Conservation (phyloP, 2,888 invertebrate species). For the Sacculina carcini region DNA sequence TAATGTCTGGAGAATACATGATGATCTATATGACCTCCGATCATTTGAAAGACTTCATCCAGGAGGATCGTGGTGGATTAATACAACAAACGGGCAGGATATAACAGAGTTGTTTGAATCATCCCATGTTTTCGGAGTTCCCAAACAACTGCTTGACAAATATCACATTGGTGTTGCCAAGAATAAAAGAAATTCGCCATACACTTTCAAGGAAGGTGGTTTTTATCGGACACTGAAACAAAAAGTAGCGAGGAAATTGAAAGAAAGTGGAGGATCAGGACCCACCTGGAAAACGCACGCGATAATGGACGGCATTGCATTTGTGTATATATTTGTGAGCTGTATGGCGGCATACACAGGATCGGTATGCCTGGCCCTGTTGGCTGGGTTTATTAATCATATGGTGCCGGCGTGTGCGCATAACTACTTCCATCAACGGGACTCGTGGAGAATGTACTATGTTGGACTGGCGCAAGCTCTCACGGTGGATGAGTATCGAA, state of each 20-base stretch:
- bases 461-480: constrained; percentile 40
- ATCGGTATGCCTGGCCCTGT: constrained; percentile 8
- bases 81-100: constrained; percentile 34
- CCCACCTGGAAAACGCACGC: neutral
- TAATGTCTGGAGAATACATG: constrained; percentile 47
- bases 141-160: constrained; percentile 32
- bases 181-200: constrained; percentile 36
- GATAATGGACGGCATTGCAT: neutral
- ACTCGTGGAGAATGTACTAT: constrained; percentile 50
- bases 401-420: constrained; percentile 36
- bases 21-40: constrained; percentile 56
- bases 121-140: constrained; percentile 33
- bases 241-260: constrained; percentile 7
- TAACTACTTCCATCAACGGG: constrained; percentile 46
- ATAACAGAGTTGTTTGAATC: constrained; percentile 52
- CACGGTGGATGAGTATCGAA: constrained; percentile 39
- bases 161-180: constrained; percentile 36
- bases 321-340: neutral
- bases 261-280: neutral
- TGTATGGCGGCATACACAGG: neutral
- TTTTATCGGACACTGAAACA: constrained; percentile 42
- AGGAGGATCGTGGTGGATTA: constrained; percentile 50
- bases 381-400: constrained; percentile 28
- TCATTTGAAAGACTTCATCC: constrained; percentile 56
- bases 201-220: constrained; percentile 42